A percentile compares a stretch with the other conserved stretches of the same genome.
phyloP scores from a whole-genome alignment of 2,797 vertebrate genomes.

The Ctenochaetus hawaiiensis region DNA sequence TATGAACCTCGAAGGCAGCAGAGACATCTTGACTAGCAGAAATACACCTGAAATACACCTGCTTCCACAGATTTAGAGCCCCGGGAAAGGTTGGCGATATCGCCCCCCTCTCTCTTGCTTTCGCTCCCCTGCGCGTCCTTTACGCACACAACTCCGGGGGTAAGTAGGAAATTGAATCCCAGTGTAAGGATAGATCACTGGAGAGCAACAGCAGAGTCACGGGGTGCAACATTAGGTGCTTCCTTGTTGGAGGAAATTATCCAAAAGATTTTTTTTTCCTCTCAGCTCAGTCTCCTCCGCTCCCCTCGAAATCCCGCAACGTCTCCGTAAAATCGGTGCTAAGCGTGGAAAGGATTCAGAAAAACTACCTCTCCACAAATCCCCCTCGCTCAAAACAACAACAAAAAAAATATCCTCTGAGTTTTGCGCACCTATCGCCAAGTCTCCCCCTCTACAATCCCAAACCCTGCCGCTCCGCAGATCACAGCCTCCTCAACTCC shows the following conservation, averaged over 20 bases:
- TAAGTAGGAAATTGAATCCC: slow-evolving; percentile 78
- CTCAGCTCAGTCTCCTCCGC: slow-evolving; percentile 56
- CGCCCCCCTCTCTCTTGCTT: slow-evolving; percentile 63
- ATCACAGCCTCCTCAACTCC: slow-evolving; percentile 74
- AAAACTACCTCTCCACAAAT: slow-evolving; percentile 50
- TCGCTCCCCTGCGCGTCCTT: slow-evolving; percentile 74
- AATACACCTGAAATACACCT: slow-evolving; percentile 85
- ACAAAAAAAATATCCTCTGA: slow-evolving; percentile 65
- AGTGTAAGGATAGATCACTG: slow-evolving; percentile 74
- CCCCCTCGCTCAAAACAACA: slow-evolving; percentile 9
- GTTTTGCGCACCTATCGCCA: slow-evolving; percentile 44
- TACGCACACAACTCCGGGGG: slow-evolving; percentile 81
- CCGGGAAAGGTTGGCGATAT: slow-evolving; percentile 74
- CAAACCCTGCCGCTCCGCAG: slow-evolving; percentile 61
- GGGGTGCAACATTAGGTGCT: slow-evolving; percentile 86
- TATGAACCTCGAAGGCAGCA: slow-evolving; percentile 88
- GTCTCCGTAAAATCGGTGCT: slow-evolving; percentile 60
- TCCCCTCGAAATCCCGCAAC: slow-evolving; percentile 44
- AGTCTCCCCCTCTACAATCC: slow-evolving; percentile 41
- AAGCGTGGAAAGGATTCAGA: slow-evolving; percentile 46
- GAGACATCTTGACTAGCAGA: slow-evolving; percentile 85
- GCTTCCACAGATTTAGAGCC: slow-evolving; percentile 83
- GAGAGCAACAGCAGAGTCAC: slow-evolving; percentile 75
- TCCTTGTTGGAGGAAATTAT: slow-evolving; percentile 78
- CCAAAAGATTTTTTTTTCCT: slow-evolving; percentile 47